These are phyloP conservation scores for Meriones psammophilus DNA, from an alignment of 2,797 vertebrate genomes.

Conservation along the genomic window DNA sequence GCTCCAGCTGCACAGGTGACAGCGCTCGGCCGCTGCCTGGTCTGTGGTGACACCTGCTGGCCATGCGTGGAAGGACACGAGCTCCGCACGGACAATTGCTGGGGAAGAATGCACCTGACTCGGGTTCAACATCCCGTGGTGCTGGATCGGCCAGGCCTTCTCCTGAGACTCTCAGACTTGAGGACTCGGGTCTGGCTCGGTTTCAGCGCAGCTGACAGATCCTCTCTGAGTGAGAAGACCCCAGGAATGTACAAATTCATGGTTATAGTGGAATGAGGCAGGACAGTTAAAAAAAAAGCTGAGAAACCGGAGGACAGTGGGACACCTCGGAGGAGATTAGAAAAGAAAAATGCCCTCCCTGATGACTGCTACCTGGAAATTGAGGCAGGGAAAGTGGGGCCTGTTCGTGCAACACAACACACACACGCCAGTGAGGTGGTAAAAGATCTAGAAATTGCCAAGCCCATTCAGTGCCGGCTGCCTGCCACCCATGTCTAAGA, in stretches of 20 bases:
- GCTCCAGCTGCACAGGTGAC: neutral
- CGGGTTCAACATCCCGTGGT: neutral
- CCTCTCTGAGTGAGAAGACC: too few species aligned
- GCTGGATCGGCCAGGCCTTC: neutral
- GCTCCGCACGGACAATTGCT: fast-evolving
- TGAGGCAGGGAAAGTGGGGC: neutral
- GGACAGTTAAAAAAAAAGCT: neutral
- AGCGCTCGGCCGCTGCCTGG: too few species aligned
- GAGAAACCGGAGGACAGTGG: neutral
- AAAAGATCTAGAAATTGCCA: neutral
- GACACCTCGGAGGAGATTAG: neutral
- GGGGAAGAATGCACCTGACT: fast-evolving
- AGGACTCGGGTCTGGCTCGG: neutral
- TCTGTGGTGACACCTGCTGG: constrained; percentile 83
- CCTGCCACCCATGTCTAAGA: neutral
- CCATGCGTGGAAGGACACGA: fast-evolving
- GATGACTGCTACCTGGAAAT: neutral
- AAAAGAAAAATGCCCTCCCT: neutral
- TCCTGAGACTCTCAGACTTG: neutral
- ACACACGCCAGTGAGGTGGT: neutral
- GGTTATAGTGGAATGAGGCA: neutral
- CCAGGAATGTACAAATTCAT: neutral
- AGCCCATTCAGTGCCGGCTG: neutral
- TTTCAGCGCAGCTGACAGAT: neutral
- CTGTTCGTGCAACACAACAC: too few species aligned